Evolutionary conservation across 2,113 vertebrate genomes (phyloP).

Genomic region (Menura novaehollandiae): DNA sequence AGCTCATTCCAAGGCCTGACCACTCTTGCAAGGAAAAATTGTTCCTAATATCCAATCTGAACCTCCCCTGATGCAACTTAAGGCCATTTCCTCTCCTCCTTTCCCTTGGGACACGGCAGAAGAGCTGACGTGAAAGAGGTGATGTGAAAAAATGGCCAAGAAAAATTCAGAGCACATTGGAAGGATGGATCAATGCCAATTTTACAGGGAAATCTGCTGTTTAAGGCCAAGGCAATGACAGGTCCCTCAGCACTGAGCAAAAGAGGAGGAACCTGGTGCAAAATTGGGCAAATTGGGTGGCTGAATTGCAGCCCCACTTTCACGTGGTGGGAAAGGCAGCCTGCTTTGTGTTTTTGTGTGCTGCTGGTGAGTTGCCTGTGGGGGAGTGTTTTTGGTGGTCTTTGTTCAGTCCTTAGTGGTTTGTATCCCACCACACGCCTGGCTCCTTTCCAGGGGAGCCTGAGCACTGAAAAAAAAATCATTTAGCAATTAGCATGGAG

Average conservation of each 20-base stretch:
- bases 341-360: background rate
- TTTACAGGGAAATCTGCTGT: background rate
- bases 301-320: background rate
- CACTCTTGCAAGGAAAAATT: background rate
- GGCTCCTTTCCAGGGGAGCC: slow-evolving; percentile 13
- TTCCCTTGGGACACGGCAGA: background rate
- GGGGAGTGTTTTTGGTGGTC: background rate
- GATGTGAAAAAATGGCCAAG: accelerated
- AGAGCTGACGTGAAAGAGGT: accelerated
- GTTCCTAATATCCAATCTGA: background rate
- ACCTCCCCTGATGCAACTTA: background rate
- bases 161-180: background rate
- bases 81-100: background rate
- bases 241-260: background rate
- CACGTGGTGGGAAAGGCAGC: accelerated
- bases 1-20: background rate
- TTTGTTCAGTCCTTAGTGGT: background rate
- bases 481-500: slow-evolving; percentile 49
- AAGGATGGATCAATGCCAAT: background rate
- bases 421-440: background rate
- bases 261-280: background rate
- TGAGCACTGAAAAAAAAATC: background rate
- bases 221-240: background rate
- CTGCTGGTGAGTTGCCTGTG: background rate
- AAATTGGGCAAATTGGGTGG: background rate